Evolutionary conservation across 2,888 invertebrate genomes (phyloP), one percentile per base, ranked within the genome.

Genomic region (Drosophila mimetica): DNA sequence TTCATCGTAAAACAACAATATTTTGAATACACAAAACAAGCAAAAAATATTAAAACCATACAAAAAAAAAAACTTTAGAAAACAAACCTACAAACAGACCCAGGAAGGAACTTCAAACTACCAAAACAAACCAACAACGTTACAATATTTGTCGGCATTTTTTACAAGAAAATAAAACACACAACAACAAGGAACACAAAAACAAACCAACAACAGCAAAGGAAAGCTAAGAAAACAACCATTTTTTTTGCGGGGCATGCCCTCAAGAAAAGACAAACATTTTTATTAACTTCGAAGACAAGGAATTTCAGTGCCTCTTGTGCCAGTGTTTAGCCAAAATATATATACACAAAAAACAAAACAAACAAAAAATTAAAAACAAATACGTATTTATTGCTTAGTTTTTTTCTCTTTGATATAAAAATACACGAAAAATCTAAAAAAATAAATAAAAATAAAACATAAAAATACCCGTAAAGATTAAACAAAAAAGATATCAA

Each of bases 281-380:
- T 79, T 79, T 70, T 55, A 86, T 84, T 88, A 83, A 86, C 82
- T 83, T 84, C 84, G 84, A 84, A 88, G 84, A 85, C 89, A 85
- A 89, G 85, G 85, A 85, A 85, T 89, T 89, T 85, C 88, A 85
- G 85, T 85, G 85, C 85, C 85, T 85, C 86, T 86, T 83, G 89
- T 89, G 89, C 89, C 89, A 85, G 89, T 89, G 88, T 87, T 83
- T 88, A 81, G 82, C 88, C 85, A 86, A 89, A 89, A 83, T 83
- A 83, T 83, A 80, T 83, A 83, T 88, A 89, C 80, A 86, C 76
- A 75, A 71, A 73, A 54, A 72, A 72, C 34, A 53, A 69, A 41
- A 59, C 14, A 51, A 58, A 46, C 44, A 51, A 73, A 60, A 52
- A 36, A 59, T 50, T 61, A 64, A 44, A 16, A 46, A 55, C 34